Evolutionary conservation across 2,113 vertebrate species (phyloP), one percentile per base, ranked within the genome.

Genomic region (Rhinoptilus africanus): DNA sequence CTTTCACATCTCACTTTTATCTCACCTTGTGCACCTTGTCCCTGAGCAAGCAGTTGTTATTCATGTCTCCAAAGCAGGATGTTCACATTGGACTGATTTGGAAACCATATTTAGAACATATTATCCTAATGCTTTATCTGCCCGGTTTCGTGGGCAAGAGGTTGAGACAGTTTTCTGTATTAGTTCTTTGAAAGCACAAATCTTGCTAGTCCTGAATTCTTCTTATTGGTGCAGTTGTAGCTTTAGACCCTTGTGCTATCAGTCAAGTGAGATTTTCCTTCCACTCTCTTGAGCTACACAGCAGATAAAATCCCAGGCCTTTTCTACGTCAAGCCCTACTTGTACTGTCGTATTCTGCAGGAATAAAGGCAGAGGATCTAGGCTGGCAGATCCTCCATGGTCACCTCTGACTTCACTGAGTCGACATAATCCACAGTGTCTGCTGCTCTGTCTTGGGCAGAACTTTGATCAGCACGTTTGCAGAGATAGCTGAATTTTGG

Each of bases 401-500:
- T 88, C 90, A 80, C 71, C 75, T 92, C 79, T 66, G 90, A 74
- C 78, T 95, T 96, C 41, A 56, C 27, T n/a, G 69, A 91, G 48
- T 75, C 2, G 0, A 62, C 43, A 59, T 93, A 92, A 97, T 94
- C 85, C 72, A 30, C 41, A 57, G 47, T 20, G 35, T 82, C 87
- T 93, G 78, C 78, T 77, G 64, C 47, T 86, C 28, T 85, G 63
- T 92, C 72, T 80, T 84, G 83, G 85, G 47, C 83, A 93, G 88
- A 72, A 85, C 91, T 96, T 94, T 88, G 91, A 93, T 95, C 84
- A 91, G 47, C 47, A 69, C 14, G 18, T 86, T 86, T 91, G 64
- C 64, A 92, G 83, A 91, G 88, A 75, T 71, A 88, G 92, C 37
- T 86, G 80, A 96, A 87, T 91, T 93, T 95, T 20, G 13, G 39